These are phyloP conservation scores for Silurus asotus DNA, from an alignment of 2,113 vertebrate species.

Conservation along the genomic window DNA sequence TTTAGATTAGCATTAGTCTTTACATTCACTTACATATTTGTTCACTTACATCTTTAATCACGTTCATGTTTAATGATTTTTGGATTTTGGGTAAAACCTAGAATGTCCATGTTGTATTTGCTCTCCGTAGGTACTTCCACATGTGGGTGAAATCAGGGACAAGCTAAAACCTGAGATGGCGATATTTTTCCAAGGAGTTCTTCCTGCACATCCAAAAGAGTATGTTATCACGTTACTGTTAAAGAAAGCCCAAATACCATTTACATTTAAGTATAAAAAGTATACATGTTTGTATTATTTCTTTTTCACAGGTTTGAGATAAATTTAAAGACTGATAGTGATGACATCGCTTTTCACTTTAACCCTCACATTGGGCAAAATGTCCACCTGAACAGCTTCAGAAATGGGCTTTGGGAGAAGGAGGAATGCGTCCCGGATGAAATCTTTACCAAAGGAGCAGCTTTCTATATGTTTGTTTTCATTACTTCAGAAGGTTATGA, in stretches of 20 bases:
- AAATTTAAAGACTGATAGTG: background rate
- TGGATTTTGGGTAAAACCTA: background rate
- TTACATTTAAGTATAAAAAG: background rate
- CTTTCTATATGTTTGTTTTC: slow-evolving; percentile 14
- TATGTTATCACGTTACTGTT: background rate
- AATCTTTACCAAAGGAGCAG: slow-evolving; percentile 22
- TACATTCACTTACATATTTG: no score
- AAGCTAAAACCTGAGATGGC: slow-evolving; percentile 12
- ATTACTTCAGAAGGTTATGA: slow-evolving; percentile 24
- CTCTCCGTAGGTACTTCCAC: background rate
- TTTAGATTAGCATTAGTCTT: no score
- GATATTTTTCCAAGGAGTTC: slow-evolving; percentile 15
- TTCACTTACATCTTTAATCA: no score
- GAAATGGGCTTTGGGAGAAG: background rate
- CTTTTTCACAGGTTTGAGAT: background rate
- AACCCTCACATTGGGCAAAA: slow-evolving; percentile 5
- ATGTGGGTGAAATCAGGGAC: background rate
- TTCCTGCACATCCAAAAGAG: background rate
- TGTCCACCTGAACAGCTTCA: slow-evolving; percentile 19
- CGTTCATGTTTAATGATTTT: background rate
- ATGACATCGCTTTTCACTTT: slow-evolving; percentile 33
- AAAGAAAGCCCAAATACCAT: background rate
- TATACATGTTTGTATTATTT: background rate
- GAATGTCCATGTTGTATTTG: background rate
- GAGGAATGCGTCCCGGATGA: slow-evolving; percentile 23